Evolutionary conservation across 2,113 vertebrate species (phyloP).

Genomic region (Gambusia holbrooki): DNA sequence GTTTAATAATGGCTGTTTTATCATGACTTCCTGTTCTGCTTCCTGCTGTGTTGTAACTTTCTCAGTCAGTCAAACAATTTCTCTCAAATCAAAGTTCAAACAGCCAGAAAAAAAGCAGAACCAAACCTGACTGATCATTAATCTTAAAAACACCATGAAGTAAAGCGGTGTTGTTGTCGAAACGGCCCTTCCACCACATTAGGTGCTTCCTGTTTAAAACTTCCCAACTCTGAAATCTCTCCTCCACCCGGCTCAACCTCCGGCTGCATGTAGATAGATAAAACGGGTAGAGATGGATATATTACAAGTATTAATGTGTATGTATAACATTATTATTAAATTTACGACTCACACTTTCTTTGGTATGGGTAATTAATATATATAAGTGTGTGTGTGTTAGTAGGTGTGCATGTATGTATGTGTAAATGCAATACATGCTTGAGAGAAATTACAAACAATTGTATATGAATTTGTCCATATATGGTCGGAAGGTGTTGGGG

Average conservation of each 20-base stretch:
- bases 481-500: too few relatives aligned
- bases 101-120: not conserved
- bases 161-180: not conserved
- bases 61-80: not conserved
- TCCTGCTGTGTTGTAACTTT: not conserved
- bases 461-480: too few relatives aligned
- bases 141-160: not conserved
- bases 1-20: too few relatives aligned
- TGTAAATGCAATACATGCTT: too few relatives aligned
- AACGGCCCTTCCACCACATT: not conserved
- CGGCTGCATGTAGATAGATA: not conserved
- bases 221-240: not conserved
- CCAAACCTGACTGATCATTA: not conserved
- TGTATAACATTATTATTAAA: too few relatives aligned
- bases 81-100: not conserved
- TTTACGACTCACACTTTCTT: too few relatives aligned
- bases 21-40: not conserved
- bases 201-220: constrained; percentile 1
- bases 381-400: too few relatives aligned
- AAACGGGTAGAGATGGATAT: too few relatives aligned
- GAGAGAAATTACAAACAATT: too few relatives aligned
- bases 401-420: too few relatives aligned
- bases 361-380: too few relatives aligned
- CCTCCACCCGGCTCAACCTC: not conserved
- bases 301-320: too few relatives aligned